Evolutionary conservation across 2,797 vertebrate genomes (phyloP).

Genomic region (Sitta carolinensis): DNA sequence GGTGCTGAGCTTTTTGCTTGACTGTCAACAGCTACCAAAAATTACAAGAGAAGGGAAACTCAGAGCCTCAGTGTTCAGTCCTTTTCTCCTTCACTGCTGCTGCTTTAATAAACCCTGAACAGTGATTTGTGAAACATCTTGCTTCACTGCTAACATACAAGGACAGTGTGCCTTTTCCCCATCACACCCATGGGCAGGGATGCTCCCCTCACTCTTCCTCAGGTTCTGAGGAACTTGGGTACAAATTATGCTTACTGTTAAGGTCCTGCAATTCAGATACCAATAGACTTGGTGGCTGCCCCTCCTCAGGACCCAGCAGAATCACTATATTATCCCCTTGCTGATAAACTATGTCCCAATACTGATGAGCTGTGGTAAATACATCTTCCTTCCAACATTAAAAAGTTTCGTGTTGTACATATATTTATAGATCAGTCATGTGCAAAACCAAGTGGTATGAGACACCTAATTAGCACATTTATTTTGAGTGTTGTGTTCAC

Average conservation of each 20-base stretch:
- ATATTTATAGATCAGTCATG: neutral
- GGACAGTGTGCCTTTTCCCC: neutral
- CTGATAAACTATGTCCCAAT: neutral
- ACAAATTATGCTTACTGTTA: neutral
- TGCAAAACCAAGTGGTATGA: neutral
- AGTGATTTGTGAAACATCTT: neutral
- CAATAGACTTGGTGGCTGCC: neutral
- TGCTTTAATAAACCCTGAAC: neutral
- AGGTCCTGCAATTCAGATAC: neutral
- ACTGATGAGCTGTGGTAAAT: neutral
- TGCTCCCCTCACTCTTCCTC: neutral
- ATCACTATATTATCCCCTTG: neutral
- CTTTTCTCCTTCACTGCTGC: neutral
- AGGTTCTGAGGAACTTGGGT: neutral
- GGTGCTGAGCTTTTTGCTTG: neutral
- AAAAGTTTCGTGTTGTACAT: fast-evolving
- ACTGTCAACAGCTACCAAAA: neutral
- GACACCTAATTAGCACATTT: neutral
- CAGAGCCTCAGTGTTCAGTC: neutral
- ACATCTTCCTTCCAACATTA: neutral
- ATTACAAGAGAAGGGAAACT: neutral
- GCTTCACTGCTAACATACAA: neutral
- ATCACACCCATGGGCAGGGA: neutral
- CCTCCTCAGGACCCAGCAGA: neutral
- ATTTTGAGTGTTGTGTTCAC: neutral